Evolutionary conservation across 2,797 vertebrate species (phyloP), one percentile per base, ranked within the genome.

Genomic region (Bovichtus diacanthus): DNA sequence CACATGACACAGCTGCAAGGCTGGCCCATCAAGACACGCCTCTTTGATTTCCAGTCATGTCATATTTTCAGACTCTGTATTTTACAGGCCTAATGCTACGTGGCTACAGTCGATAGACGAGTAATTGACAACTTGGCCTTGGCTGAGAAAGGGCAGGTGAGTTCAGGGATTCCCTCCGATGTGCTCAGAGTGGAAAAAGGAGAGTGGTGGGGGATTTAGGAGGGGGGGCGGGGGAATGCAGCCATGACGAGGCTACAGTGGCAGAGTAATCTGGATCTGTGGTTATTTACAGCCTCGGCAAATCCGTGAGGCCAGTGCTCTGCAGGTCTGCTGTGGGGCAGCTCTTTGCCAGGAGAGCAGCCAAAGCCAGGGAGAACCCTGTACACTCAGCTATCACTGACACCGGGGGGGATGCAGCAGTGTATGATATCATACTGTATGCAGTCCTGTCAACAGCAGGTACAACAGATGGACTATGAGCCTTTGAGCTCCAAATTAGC

Each of bases 181-280:
- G 38, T 15, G 38, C 21, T 51, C 15, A 13, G 15, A 73, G 49
- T 3, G 16, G 61, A 27, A 39, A 36, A 19, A 25, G 31, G 9
- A 4, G 41, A 63, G 21, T 4, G 53, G 65, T 2, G 21, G 27
- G 56, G 67, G 64, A 61, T 43, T 66, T 47, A 74, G 16, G 55
- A 68, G 34, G 34, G 34, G 27, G 70, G 51, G n/a, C n/a, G 49
- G 69, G 54, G 68, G 72, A 53, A 69, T 11, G 27, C 58, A 82
- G 82, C 70, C 59, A 70, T 87, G 89, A 90, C 76, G 27, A 87
- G 66, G 90, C 83, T 77, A 16, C 84, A 54, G 76, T 51, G 64
- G 63, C 87, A 77, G 85, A 79, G 83, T 95, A 94, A 95, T 95
- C 94, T 91, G 89, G 87, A 90, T 93, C 92, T 93, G 87, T 61